Conservation (phyloP, 2,113 vertebrate genomes). For the Aspidoscelis tigris region DNA sequence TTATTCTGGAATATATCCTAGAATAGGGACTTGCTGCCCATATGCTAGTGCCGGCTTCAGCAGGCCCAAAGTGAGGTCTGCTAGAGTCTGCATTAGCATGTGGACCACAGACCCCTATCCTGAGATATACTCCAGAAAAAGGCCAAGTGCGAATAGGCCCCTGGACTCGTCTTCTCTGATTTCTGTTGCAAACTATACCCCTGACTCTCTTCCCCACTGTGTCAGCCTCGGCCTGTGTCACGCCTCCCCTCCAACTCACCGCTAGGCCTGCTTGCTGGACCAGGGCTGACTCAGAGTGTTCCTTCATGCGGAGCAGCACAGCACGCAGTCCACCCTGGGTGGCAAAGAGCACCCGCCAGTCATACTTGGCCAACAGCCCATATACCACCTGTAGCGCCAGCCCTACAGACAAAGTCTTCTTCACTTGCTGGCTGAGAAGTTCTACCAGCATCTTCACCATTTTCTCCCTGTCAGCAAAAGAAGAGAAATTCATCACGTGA, state of each 20-base stretch:
- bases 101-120: no score
- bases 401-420: slow-evolving; percentile 76
- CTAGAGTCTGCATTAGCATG: no score
- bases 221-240: neutral
- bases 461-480: slow-evolving; percentile 81
- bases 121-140: no score
- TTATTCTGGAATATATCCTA: no score
- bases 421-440: slow-evolving; percentile 77
- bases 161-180: neutral
- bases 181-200: neutral
- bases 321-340: slow-evolving; percentile 89
- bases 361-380: slow-evolving; percentile 81
- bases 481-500: neutral
- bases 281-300: slow-evolving; percentile 72
- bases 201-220: neutral
- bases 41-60: no score
- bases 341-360: slow-evolving; percentile 89
- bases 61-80: no score
- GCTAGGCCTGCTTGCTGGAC: slow-evolving; percentile 90
- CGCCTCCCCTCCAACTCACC: slow-evolving; percentile 73
- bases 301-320: slow-evolving; percentile 87
- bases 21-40: no score
- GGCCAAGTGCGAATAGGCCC: no score
- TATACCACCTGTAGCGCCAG: slow-evolving; percentile 81
- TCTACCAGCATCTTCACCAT: slow-evolving; percentile 87